Base-by-base conservation (phyloP, 2,888 invertebrate genomes). In the Craniophora ligustri region DNA sequence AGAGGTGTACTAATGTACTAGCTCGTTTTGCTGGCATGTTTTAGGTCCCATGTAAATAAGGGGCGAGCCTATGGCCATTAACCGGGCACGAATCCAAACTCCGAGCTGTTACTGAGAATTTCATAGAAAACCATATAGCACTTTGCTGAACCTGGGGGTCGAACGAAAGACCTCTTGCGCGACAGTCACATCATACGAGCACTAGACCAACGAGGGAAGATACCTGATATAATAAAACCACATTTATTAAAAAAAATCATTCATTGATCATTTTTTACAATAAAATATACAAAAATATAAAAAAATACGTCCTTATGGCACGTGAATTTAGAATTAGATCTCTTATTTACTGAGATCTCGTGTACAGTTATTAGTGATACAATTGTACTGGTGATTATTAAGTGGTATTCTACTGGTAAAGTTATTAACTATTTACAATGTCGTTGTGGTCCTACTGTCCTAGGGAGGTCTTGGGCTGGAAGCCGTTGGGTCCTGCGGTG, bases 401-500 rank as follows among this genome's bases (percentile, higher is more conserved):
- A n/a, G n/a, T n/a, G n/a, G n/a, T n/a, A n/a, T 34, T 53, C 38
- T 63, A 56, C 42, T 65, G 40, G 44, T 46, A 42, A 47, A 57
- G 76, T 65, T 79, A 78, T 83, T 79, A 60, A 67, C 69, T 77
- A 79, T 76, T 66, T 67, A 74, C 66, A 70, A 44, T 39, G 41
- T 39, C 40, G 36, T 26, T 49, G 40, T 45, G 14, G 47, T 38
- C 68, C 54, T 84, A 82, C 66, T 94, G 94, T 72, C 94, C 88
- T 64, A 94, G 86, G 53, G 92, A 91, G 32, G 94, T 94, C 65
- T 93, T 91, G 45, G 94, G 94, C 72, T 93, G 94, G 94, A 94
- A 95, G 30, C 95, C 95, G 73, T 95, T 94, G 76, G 95, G 95
- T 56, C 95, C 95, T 13, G 95, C 95, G 31, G 94, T 90, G 87